Evolutionary conservation across 2,113 vertebrate genomes (phyloP).

Genomic region (Hipposideros armiger): DNA sequence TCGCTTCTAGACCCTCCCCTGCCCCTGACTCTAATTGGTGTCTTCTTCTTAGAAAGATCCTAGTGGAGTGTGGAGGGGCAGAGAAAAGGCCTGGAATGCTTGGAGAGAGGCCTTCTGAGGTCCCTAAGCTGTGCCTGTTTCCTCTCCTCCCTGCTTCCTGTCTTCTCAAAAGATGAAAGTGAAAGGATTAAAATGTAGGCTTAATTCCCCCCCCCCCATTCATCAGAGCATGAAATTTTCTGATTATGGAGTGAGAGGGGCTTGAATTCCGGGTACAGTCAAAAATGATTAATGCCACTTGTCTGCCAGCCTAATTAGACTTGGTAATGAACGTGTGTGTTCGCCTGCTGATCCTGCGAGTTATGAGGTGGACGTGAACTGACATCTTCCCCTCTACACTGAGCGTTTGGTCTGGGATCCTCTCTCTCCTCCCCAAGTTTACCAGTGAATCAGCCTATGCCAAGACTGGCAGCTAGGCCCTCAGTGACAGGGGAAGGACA

Average conservation of each 20-base stretch:
- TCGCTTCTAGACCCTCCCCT: not conserved
- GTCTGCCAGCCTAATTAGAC: conserved; percentile 78
- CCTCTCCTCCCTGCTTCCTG: conserved; percentile 50
- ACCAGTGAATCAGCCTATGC: not conserved
- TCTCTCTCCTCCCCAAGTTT: not conserved
- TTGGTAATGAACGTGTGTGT: conserved; percentile 76
- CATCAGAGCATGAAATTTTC: conserved; percentile 72
- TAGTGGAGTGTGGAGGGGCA: not conserved
- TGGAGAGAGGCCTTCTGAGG: not conserved
- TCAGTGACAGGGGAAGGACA: not conserved
- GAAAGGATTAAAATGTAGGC: conserved; percentile 72
- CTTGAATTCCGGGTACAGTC: conserved; percentile 77
- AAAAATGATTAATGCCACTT: conserved; percentile 81
- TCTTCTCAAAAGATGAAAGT: conserved; percentile 59
- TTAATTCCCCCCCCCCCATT: conserved; percentile 31
- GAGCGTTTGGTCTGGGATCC: not conserved
- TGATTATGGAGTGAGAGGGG: conserved; percentile 72
- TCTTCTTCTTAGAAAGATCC: conserved; percentile 14
- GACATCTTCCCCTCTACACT: conserved; percentile 15
- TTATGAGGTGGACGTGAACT: conserved; percentile 37
- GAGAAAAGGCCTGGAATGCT: not conserved
- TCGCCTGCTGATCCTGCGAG: conserved; percentile 34
- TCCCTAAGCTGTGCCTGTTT: not conserved
- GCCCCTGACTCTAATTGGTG: not conserved
- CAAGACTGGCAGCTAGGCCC: not conserved